These are phyloP conservation scores for pig (Sus scrofa) DNA, from an alignment of 2,113 vertebrate species.

Conservation along the genomic window T2T-Sscrofa CM000822.6:77463501-77464000, in stretches of 20 bases:
- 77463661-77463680: rapidly evolving
- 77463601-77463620: too few species aligned
- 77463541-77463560: background rate
- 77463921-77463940: slow-evolving; percentile 17
- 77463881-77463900: background rate
- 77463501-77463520: background rate
- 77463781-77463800: background rate
- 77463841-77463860: slow-evolving; percentile 20
- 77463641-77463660: background rate
- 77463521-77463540: background rate
- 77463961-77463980: background rate
- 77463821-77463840: background rate
- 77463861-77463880: background rate
- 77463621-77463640: background rate
- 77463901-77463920: background rate
- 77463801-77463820: background rate
- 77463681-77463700: background rate
- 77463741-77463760: background rate
- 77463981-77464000: background rate
- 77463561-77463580: background rate
- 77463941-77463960: background rate
- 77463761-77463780: background rate
- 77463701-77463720: background rate
- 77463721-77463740: background rate
- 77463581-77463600: background rate